Base-by-base conservation (phyloP, 2,797 vertebrate species). In the Mycteria americana region DNA sequence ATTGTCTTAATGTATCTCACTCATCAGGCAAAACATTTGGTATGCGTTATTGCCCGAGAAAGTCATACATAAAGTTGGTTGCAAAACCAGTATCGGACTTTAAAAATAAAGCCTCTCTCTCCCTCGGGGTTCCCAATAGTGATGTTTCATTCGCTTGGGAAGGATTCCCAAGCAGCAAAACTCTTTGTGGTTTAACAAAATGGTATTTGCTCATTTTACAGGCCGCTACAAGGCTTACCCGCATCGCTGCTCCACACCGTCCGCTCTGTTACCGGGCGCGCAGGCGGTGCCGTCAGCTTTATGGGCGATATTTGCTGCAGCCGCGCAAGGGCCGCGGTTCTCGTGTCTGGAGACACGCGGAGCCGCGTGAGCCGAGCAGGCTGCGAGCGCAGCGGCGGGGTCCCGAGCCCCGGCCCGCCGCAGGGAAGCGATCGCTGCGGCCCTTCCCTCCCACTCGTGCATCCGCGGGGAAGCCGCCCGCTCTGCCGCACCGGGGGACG, bases 201-300 rank as follows among this genome's bases (percentile, higher is more conserved):
- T 4, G 2, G 4, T 1, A 1, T 9, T 68, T 76, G 12, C 43
- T 39, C 7, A 1, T 18, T 19, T 4, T 23, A 18, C 0, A 51
- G 10, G 2, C 37, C 59, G 2, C 59, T 7, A 7, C 33, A 8
- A 10, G 21, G 5, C 12, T 4, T 2, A 1, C 11, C 6, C 5
- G 3, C 4, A 13, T 2, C 17, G 0, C 56, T 3, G 28, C 77
- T 8, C 35, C 12, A 0, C 2, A 1, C n/a, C 2, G 11, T 14
- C 41, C 9, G 0, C 0, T 4, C 2, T 0, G 2, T 27, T 11
- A 1, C 45, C 5, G 25, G 0, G 1, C 8, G 35, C 24, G 2
- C 15, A 0, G 1, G 19, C 30, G 2, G 8, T 7, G 45, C 51
- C 6, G 3, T 16, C 1, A 6, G 18, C 18, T 28, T 21, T 19